Evolutionary conservation across 2,797 vertebrate species (phyloP).

Genomic region (Galagoides demidoff): DNA sequence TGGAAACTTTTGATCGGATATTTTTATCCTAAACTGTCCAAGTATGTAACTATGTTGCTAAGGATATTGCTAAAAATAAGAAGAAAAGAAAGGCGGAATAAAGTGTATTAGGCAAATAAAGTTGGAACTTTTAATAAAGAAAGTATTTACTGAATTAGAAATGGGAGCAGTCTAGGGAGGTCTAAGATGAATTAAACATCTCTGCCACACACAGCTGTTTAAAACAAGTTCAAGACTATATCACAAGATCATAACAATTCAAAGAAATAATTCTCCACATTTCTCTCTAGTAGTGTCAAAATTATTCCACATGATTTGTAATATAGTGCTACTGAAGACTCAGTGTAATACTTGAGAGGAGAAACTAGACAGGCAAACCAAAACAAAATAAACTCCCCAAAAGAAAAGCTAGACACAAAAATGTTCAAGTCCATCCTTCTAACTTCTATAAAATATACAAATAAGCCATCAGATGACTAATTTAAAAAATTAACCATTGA

Average conservation of each 20-base stretch:
- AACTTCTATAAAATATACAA: background rate
- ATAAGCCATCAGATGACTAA: background rate
- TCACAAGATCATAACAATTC: slow-evolving; percentile 10
- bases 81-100: background rate
- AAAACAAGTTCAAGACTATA: background rate
- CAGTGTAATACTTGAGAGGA: background rate
- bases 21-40: background rate
- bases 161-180: background rate
- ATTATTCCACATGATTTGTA: slow-evolving; percentile 1
- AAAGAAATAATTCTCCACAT: slow-evolving; percentile 1
- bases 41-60: background rate
- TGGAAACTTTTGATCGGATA: background rate
- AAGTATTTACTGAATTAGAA: slow-evolving; percentile 31
- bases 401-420: background rate
- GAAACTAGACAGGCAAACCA: background rate
- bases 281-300: background rate
- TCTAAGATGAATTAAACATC: background rate
- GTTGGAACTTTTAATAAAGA: background rate
- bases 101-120: background rate
- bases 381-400: background rate
- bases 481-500: background rate
- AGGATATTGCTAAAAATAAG: background rate
- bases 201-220: background rate
- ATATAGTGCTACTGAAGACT: background rate
- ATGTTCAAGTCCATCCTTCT: background rate